Evolutionary conservation across 1,140 invertebrate genomes (phyloP).

Genomic region (Bombus balteatus): DNA sequence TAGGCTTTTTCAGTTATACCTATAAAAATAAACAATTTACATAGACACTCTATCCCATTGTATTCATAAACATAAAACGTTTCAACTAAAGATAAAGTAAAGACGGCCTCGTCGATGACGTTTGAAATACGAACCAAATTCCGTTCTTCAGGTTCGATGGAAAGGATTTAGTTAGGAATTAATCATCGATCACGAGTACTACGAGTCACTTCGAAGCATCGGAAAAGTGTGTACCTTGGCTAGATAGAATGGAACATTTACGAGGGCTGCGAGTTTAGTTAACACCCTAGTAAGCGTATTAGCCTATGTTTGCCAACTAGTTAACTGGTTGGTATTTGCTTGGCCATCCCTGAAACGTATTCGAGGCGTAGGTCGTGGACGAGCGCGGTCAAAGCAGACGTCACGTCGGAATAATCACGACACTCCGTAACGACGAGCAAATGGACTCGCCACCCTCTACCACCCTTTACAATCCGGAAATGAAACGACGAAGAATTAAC

Average conservation of each 20-base stretch:
- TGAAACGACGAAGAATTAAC: conserved; percentile 56
- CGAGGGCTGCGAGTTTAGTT: conserved; percentile 23
- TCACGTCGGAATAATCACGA: conserved; percentile 48
- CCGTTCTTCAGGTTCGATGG: background rate
- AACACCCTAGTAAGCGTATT: conserved; percentile 52
- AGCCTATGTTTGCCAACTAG: conserved; percentile 61
- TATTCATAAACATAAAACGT: too few species aligned
- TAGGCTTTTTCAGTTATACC: too few species aligned
- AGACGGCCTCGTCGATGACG: background rate
- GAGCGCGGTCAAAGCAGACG: background rate
- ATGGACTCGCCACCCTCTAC: conserved; percentile 25
- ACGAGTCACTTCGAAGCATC: background rate
- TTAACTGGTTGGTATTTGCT: conserved; percentile 63
- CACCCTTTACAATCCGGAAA: conserved; percentile 13
- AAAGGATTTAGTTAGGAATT: background rate
- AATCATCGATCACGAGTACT: conserved; percentile 16
- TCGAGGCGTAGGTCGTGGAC: conserved; percentile 28
- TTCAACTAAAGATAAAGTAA: too few species aligned
- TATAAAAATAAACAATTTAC: too few species aligned
- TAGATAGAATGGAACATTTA: background rate
- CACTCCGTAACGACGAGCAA: conserved; percentile 50
- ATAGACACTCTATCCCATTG: too few species aligned
- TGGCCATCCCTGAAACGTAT: conserved; percentile 45
- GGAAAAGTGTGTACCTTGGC: background rate
- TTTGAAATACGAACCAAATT: background rate